Percentiles rank a stretch among this genome's conserved stretches.
Evolutionary conservation across 2,888 invertebrate genomes (phyloP).

Genomic region (Kryphioiulus occultus): DNA sequence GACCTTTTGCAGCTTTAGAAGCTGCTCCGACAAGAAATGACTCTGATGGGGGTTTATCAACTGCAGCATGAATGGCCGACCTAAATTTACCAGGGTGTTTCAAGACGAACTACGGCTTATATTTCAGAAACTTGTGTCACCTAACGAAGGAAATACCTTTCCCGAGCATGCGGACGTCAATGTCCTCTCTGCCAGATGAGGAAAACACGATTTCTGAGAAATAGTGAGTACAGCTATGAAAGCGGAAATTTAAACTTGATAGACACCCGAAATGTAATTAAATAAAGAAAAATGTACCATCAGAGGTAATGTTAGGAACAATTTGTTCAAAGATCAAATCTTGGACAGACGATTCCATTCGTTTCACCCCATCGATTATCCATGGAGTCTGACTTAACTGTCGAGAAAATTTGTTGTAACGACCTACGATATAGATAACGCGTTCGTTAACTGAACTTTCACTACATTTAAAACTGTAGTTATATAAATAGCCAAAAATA

Average conservation of each 20-base stretch:
- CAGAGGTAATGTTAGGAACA: constrained; percentile 68
- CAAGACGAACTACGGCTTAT: background rate
- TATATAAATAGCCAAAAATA: constrained; percentile 58
- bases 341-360: constrained; percentile 87
- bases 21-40: constrained; percentile 65
- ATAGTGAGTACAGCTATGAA: background rate
- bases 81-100: background rate
- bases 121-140: background rate
- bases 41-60: constrained; percentile 73
- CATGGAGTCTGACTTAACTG: constrained; percentile 93
- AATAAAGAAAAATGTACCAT: constrained; percentile 61
- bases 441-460: background rate
- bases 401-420: constrained; percentile 86
- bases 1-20: constrained; percentile 68
- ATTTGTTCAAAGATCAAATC: constrained; percentile 81
- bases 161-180: constrained; percentile 88
- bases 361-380: constrained; percentile 80
- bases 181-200: constrained; percentile 95
- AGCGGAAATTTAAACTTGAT: no score
- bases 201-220: constrained; percentile 75
- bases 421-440: constrained; percentile 64
- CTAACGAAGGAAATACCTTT: constrained; percentile 35
- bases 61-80: constrained; percentile 89
- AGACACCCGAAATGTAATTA: no score
- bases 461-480: constrained; percentile 55